Conservation (phyloP, 1,140 invertebrate species). For the Trachelipus rathkii region DNA sequence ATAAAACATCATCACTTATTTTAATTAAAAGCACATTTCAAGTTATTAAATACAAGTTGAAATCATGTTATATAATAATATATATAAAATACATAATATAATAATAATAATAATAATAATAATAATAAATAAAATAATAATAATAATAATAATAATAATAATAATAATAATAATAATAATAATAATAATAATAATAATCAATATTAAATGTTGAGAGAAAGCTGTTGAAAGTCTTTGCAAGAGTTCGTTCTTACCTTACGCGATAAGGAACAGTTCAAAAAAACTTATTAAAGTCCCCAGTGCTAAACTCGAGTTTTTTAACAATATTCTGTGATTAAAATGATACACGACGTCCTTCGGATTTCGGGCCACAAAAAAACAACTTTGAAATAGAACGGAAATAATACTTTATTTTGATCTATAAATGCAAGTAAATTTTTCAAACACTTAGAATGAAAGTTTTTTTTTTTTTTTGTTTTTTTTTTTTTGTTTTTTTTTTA, state of each 20-base stretch:
- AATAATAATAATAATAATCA: conserved; percentile 11
- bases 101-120: no score
- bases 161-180: not conserved
- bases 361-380: conserved; percentile 74
- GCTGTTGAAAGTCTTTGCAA: no score
- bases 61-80: no score
- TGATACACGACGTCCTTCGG: conserved; percentile 81
- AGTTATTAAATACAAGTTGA: no score
- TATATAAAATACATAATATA: no score
- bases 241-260: not conserved
- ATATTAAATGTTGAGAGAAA: not conserved
- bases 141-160: not conserved
- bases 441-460: not conserved
- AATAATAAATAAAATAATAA: no score
- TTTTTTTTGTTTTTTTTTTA: no score
- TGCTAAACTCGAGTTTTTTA: conserved; percentile 59
- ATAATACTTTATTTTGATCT: no score
- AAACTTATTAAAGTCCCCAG: conserved; percentile 49
- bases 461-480: not conserved
- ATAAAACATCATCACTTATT: not conserved
- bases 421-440: not conserved
- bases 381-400: conserved; percentile 46
- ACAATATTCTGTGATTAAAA: conserved; percentile 75
- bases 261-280: not conserved
- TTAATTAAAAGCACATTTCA: no score